Percentiles rank a stretch among this genome's conserved stretches.
Evolutionary conservation across 2,888 invertebrate genomes (phyloP).

Genomic region (Scaptodrosophila latifasciaeformis): DNA sequence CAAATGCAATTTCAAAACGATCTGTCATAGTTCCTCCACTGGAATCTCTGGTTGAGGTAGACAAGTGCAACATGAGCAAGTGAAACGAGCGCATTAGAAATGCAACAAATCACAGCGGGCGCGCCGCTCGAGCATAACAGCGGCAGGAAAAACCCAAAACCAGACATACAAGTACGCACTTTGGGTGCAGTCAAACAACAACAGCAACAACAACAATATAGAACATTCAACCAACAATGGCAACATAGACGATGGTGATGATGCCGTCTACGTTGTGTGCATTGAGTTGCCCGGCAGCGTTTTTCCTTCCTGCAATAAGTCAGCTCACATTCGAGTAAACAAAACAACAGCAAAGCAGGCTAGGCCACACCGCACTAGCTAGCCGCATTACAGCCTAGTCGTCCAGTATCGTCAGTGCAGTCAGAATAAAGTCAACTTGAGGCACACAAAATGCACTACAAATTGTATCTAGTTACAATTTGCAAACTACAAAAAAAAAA

Average conservation of each 20-base stretch:
- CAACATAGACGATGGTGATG: conserved; percentile 8
- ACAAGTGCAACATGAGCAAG: conserved; percentile 55
- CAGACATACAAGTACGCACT: conserved; percentile 58
- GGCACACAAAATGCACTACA: conserved; percentile 58
- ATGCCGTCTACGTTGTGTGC: conserved; percentile 36
- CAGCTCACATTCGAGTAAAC: conserved; percentile 33
- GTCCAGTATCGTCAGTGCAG: too few relatives aligned
- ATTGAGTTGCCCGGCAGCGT: conserved; percentile 60
- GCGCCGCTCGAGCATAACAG: conserved; percentile 35
- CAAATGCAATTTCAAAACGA: too few relatives aligned
- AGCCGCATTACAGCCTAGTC: too few relatives aligned
- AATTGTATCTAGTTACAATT: conserved; percentile 68
- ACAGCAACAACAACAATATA: conserved; percentile 11
- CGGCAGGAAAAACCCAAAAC: conserved; percentile 26
- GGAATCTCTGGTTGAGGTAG: conserved; percentile 11
- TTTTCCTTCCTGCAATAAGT: conserved; percentile 67
- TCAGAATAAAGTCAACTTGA: conserved; percentile 54
- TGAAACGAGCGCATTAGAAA: conserved; percentile 62
- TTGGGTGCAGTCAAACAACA: conserved; percentile 51
- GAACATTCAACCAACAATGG: conserved; percentile 19
- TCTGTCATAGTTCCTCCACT: background rate
- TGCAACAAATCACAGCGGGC: conserved; percentile 59
- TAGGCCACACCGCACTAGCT: too few relatives aligned
- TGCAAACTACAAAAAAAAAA: conserved; percentile 62
- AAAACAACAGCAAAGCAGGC: background rate